Conservation (phyloP, 1,140 invertebrate species). For the Drosophila watanabei region DNA sequence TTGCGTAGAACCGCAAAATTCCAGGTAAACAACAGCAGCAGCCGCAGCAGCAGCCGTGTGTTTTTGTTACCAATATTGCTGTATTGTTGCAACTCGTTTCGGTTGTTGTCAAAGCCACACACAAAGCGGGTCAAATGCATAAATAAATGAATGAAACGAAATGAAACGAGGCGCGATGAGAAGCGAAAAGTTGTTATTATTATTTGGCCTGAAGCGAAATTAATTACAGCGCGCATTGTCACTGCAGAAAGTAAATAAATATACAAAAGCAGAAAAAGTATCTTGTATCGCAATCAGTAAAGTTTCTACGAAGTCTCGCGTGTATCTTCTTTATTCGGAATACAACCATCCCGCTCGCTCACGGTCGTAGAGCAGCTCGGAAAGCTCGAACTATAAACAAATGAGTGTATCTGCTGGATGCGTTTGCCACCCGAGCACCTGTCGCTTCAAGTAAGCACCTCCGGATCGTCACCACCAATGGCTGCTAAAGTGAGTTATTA, state of each 20-base stretch:
- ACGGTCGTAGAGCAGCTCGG: constrained; percentile 18
- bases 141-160: constrained; percentile 65
- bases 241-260: constrained; percentile 12
- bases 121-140: constrained; percentile 79
- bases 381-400: constrained; percentile 51
- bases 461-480: constrained; percentile 60
- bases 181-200: constrained; percentile 48
- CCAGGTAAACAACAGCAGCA: constrained; percentile 61
- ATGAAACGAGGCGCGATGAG: constrained; percentile 56
- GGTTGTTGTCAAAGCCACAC: constrained; percentile 55
- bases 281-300: constrained; percentile 27
- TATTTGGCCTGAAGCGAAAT: constrained; percentile 46
- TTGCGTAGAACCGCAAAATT: constrained; percentile 76
- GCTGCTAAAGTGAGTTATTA: constrained; percentile 68
- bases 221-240: constrained; percentile 49
- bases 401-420: constrained; percentile 37
- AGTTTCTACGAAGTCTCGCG: constrained; percentile 40
- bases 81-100: constrained; percentile 62
- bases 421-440: constrained; percentile 50
- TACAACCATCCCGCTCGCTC: constrained; percentile 60
- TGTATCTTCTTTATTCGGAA: constrained; percentile 28
- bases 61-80: constrained; percentile 36
- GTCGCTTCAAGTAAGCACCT: constrained; percentile 45
- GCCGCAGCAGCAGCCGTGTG: constrained; percentile 13
- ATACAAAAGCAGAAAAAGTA: constrained; percentile 2